These are phyloP conservation scores for Fragum fragum DNA, from an alignment of 2,888 invertebrate species.

Conservation along the genomic window DNA sequence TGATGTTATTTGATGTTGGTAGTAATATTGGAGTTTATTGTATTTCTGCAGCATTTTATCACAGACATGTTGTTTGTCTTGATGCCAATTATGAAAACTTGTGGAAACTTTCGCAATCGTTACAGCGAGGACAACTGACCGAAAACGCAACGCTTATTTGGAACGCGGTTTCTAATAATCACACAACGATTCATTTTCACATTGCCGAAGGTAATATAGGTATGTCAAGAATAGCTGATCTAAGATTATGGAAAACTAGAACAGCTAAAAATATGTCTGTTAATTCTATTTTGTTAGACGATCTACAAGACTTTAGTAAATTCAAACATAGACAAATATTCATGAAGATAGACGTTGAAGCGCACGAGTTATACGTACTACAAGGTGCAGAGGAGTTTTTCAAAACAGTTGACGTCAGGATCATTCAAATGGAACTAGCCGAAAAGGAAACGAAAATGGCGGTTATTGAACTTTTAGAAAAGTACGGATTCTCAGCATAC, in stretches of 20 bases:
- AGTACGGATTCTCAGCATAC: neutral
- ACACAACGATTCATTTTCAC: neutral
- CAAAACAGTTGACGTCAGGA: neutral
- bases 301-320: neutral
- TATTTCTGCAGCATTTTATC: neutral
- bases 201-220: neutral
- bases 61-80: neutral
- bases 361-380: neutral
- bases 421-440: conserved; percentile 6
- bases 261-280: neutral
- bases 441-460: neutral
- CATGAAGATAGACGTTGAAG: neutral
- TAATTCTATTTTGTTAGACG: neutral
- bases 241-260: neutral
- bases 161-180: conserved; percentile 14
- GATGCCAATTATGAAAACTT: conserved; percentile 12
- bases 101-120: neutral
- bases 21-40: conserved; percentile 15
- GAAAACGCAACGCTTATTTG: conserved; percentile 11
- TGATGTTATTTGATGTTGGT: conserved; percentile 13
- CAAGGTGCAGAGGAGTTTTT: neutral
- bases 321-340: neutral
- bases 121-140: neutral
- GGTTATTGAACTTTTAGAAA: neutral
- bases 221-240: neutral